phyloP scores from a whole-genome alignment of 2,888 invertebrate genomes.

The Diabrotica balteata region DNA sequence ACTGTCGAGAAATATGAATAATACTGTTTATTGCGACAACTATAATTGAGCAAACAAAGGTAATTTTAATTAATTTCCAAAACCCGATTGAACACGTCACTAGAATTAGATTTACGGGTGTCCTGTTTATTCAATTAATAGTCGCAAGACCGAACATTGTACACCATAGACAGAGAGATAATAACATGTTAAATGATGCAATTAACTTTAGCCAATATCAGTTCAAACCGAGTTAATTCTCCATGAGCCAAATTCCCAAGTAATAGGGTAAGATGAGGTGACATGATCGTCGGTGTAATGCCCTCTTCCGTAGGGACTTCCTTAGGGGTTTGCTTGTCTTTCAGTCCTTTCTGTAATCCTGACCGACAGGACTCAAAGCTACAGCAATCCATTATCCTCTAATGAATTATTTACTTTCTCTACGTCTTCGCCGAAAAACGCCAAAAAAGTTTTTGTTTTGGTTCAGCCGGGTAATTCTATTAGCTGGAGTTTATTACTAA shows the following conservation, averaged over 20 bases:
- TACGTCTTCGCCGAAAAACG: constrained; percentile 19
- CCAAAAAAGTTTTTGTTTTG: constrained; percentile 25
- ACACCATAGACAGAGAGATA: constrained; percentile 24
- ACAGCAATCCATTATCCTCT: constrained; percentile 47
- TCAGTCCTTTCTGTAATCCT: constrained; percentile 47
- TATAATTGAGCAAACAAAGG: too few relatives aligned
- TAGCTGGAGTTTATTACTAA: constrained; percentile 24
- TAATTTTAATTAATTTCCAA: too few relatives aligned
- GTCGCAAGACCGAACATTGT: constrained; percentile 16
- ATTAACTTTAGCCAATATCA: constrained; percentile 30
- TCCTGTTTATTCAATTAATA: constrained; percentile 25
- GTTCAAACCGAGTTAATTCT: constrained; percentile 27
- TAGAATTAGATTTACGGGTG: constrained; percentile 9
- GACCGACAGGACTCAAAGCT: constrained; percentile 43
- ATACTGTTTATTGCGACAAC: too few relatives aligned
- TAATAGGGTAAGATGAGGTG: constrained; percentile 35
- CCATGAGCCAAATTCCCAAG: constrained; percentile 20
- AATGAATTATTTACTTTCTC: constrained; percentile 43
- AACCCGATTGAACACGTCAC: too few relatives aligned
- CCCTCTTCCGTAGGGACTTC: constrained; percentile 41
- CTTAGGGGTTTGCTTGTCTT: constrained; percentile 47
- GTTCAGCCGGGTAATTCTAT: constrained; percentile 23
- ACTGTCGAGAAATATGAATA: too few relatives aligned
- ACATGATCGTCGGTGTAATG: constrained; percentile 42
- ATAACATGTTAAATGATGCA: constrained; percentile 29